These are phyloP conservation scores for Lophura nycthemera DNA, from an alignment of 2,113 vertebrate genomes.

Conservation along the genomic window DNA sequence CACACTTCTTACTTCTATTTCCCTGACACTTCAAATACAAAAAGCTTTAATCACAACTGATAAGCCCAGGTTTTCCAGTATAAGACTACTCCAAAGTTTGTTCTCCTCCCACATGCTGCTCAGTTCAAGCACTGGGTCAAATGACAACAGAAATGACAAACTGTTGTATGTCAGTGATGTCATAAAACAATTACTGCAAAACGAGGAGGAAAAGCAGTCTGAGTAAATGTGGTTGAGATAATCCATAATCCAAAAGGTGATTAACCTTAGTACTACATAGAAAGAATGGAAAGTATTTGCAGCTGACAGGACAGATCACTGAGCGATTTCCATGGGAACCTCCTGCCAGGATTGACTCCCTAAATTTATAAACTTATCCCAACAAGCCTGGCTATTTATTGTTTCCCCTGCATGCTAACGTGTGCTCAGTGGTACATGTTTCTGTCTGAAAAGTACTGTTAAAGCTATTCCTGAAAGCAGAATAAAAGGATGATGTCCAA, in stretches of 20 bases:
- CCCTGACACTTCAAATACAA: background rate
- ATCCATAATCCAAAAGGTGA: background rate
- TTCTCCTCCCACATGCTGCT: background rate
- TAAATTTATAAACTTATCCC: background rate
- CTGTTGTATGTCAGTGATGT: background rate
- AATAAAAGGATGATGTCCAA: background rate
- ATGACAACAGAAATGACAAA: background rate
- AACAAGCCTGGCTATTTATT: background rate
- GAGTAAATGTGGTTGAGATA: background rate
- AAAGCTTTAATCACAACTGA: background rate
- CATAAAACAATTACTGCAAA: background rate
- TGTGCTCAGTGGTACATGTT: background rate
- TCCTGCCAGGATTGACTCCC: background rate
- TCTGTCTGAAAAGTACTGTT: background rate
- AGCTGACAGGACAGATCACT: background rate
- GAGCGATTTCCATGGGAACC: background rate
- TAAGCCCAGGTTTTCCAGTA: background rate
- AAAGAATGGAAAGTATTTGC: background rate
- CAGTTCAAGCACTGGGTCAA: background rate
- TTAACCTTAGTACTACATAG: background rate
- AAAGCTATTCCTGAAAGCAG: background rate
- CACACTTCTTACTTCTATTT: background rate
- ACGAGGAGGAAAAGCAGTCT: background rate
- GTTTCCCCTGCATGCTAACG: background rate
- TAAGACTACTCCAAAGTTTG: background rate